These are phyloP conservation scores for Calidris pugnax DNA, from an alignment of 2,113 vertebrate species.

Conservation along the genomic window DNA sequence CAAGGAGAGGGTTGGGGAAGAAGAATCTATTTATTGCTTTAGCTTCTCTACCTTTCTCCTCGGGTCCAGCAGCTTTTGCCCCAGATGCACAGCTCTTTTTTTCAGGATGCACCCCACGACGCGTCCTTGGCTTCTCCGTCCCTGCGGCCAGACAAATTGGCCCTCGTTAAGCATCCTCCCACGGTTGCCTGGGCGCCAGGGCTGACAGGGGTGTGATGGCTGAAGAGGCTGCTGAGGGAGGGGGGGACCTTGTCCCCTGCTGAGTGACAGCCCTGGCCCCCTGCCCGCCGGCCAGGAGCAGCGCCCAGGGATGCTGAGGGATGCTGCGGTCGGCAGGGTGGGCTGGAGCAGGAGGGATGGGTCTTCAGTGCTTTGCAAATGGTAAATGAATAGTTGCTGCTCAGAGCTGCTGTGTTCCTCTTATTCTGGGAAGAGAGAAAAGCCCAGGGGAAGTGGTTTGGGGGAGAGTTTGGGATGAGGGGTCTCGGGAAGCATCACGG, in stretches of 20 bases:
- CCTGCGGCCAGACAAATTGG: constrained; percentile 40
- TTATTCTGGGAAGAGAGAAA: neutral
- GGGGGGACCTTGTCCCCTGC: neutral
- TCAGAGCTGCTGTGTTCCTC: neutral
- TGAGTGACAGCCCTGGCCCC: constrained; percentile 43
- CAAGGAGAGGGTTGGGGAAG: neutral
- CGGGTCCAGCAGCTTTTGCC: neutral
- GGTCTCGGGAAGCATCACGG: fast-evolving
- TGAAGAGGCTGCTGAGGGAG: neutral
- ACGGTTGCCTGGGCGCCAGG: constrained; percentile 44
- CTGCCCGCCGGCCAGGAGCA: neutral
- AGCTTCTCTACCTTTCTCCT: neutral
- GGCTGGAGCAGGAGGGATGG: neutral
- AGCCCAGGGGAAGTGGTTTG: neutral
- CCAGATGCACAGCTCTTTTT: neutral
- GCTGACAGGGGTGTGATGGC: constrained; percentile 29
- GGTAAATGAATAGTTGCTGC: fast-evolving
- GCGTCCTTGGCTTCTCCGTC: neutral
- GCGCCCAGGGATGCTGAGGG: neutral
- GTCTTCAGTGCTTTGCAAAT: fast-evolving
- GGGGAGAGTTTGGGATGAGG: neutral
- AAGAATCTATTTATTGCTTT: neutral
- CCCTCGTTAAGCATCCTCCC: constrained; percentile 17
- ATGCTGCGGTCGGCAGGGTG: neutral
- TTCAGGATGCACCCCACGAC: neutral